Conservation (phyloP, 2,888 invertebrate genomes). For the Mimas tiliae region DNA sequence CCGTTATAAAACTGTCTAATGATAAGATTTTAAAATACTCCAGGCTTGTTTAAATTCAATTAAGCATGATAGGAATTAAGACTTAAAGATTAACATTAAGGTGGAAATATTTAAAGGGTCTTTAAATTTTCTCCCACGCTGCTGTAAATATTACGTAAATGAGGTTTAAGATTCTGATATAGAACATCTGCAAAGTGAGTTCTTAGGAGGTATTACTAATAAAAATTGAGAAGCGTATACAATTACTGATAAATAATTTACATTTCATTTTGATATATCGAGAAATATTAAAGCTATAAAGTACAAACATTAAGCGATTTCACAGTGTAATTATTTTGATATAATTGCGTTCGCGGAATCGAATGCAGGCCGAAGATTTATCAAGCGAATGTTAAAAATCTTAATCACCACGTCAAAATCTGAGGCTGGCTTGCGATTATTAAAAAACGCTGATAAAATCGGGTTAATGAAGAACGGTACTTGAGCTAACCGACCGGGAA, state of each 20-base stretch:
- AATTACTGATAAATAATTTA: background rate
- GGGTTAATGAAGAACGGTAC: slow-evolving; percentile 81
- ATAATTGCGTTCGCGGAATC: slow-evolving; percentile 56
- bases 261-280: background rate
- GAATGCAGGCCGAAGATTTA: slow-evolving; percentile 60
- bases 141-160: background rate
- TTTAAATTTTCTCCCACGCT: slow-evolving; percentile 14
- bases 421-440: slow-evolving; percentile 71
- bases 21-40: slow-evolving; percentile 26
- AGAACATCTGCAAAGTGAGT: background rate
- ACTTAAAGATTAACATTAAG: slow-evolving; percentile 21
- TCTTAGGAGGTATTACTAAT: too few relatives aligned
- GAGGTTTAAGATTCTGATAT: background rate
- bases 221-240: too few relatives aligned
- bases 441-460: slow-evolving; percentile 82
- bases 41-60: slow-evolving; percentile 26
- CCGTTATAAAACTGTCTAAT: slow-evolving; percentile 31
- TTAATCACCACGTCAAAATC: slow-evolving; percentile 73
- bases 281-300: slow-evolving; percentile 34
- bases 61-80: slow-evolving; percentile 19
- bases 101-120: slow-evolving; percentile 12
- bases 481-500: slow-evolving; percentile 12
- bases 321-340: slow-evolving; percentile 44
- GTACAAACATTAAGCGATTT: slow-evolving; percentile 41
- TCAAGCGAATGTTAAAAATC: slow-evolving; percentile 61